Evolutionary conservation across 2,113 vertebrate genomes (phyloP).

Genomic region (Semnornis frantzii): DNA sequence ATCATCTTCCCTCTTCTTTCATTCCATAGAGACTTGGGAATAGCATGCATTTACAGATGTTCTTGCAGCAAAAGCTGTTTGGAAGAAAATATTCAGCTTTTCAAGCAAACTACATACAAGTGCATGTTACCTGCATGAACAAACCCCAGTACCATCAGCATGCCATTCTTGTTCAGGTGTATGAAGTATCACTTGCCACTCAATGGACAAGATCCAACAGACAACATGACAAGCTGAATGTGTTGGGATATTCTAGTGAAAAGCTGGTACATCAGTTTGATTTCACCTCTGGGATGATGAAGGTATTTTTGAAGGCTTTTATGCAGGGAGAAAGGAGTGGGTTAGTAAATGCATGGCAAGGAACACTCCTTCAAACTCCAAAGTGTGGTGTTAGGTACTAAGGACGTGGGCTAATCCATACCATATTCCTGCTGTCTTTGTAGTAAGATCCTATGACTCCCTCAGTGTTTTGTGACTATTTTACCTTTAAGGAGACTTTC

Average conservation of each 20-base stretch:
- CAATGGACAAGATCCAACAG: not conserved
- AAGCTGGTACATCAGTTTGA: not conserved
- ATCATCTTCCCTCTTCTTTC: not conserved
- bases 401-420: not conserved
- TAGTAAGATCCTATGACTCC: not conserved
- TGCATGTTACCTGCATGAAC: not conserved
- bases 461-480: not conserved
- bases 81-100: not conserved
- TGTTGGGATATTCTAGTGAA: not conserved
- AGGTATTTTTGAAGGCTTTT: not conserved
- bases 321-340: not conserved
- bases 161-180: not conserved
- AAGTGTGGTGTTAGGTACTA: not conserved
- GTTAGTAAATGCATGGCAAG: not conserved
- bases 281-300: not conserved
- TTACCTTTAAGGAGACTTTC: slow-evolving; percentile 2
- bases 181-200: not conserved
- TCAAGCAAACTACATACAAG: not conserved
- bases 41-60: not conserved
- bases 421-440: not conserved
- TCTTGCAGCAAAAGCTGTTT: not conserved
- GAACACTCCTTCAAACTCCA: not conserved
- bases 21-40: not conserved
- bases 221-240: not conserved
- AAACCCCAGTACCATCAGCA: not conserved